These are phyloP conservation scores for Phalloptychus januarius DNA, from an alignment of 2,797 vertebrate species.

Conservation along the genomic window DNA sequence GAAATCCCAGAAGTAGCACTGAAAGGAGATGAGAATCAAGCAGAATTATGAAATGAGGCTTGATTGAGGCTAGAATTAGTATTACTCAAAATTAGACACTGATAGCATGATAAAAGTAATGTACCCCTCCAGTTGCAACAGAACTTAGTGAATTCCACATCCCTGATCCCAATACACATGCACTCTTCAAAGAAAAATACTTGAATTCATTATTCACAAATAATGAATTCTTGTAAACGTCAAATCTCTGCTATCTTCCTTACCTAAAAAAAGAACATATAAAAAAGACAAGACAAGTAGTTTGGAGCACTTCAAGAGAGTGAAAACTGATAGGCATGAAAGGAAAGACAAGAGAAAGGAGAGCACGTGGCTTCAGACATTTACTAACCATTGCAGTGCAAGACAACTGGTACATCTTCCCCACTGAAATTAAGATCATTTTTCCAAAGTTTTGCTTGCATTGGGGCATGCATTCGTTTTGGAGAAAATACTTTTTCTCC, in stretches of 20 bases:
- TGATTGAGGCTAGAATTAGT: too few relatives aligned
- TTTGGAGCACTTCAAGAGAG: background rate
- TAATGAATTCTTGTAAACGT: background rate
- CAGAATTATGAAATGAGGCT: too few relatives aligned
- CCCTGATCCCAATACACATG: background rate
- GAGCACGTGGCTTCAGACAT: slow-evolving; percentile 21
- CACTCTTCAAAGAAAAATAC: background rate
- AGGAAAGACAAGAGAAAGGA: slow-evolving; percentile 11
- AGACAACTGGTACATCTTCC: slow-evolving; percentile 6
- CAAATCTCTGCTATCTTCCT: slow-evolving; percentile 1
- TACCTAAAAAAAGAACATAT: background rate
- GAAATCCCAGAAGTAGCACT: too few relatives aligned
- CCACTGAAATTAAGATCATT: background rate
- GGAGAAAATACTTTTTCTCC: background rate
- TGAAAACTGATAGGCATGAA: slow-evolving; percentile 6
- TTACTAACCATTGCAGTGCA: slow-evolving; percentile 15
- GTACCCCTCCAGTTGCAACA: background rate
- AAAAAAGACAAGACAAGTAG: background rate
- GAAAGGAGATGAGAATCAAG: too few relatives aligned
- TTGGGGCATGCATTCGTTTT: background rate
- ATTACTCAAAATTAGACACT: background rate
- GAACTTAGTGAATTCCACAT: background rate
- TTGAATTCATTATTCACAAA: background rate
- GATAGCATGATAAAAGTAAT: background rate
- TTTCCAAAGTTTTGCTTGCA: background rate